phyloP scores from a whole-genome alignment of 2,888 invertebrate species.

The Lithophane socia region DNA sequence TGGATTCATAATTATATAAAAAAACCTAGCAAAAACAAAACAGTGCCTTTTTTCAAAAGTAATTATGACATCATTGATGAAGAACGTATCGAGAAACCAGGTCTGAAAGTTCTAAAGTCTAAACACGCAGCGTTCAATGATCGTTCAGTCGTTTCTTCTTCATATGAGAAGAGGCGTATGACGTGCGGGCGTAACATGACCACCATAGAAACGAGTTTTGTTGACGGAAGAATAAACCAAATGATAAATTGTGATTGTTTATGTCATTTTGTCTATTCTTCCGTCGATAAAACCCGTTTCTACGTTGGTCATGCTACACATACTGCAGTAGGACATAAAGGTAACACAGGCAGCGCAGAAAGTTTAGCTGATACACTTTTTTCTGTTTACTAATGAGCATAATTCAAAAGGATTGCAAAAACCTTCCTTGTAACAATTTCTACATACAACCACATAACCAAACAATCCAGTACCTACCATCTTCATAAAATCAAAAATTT shows the following conservation, averaged over 20 bases:
- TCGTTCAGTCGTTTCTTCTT: neutral
- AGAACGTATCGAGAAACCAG: neutral
- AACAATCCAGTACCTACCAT: conserved; percentile 10
- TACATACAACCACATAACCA: conserved; percentile 6
- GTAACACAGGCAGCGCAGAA: neutral
- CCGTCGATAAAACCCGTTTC: no score
- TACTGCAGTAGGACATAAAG: neutral
- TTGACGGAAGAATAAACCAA: no score
- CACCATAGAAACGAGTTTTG: no score
- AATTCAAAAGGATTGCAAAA: neutral
- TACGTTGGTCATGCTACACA: no score
- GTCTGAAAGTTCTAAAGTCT: neutral
- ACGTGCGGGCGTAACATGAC: no score
- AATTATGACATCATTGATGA: neutral
- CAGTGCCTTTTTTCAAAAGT: neutral
- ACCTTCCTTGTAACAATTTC: neutral
- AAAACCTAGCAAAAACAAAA: neutral
- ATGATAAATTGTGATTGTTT: no score
- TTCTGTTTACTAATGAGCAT: neutral
- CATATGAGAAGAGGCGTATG: neutral
- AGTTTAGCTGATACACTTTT: neutral
- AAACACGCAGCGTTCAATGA: neutral
- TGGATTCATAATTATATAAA: neutral
- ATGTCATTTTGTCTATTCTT: no score
- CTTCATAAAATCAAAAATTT: conserved; percentile 49